A percentile compares a stretch with the other conserved stretches of the same genome.
Conservation (phyloP, 2,888 invertebrate genomes). For the Orthonychiurus folsomi region DNA sequence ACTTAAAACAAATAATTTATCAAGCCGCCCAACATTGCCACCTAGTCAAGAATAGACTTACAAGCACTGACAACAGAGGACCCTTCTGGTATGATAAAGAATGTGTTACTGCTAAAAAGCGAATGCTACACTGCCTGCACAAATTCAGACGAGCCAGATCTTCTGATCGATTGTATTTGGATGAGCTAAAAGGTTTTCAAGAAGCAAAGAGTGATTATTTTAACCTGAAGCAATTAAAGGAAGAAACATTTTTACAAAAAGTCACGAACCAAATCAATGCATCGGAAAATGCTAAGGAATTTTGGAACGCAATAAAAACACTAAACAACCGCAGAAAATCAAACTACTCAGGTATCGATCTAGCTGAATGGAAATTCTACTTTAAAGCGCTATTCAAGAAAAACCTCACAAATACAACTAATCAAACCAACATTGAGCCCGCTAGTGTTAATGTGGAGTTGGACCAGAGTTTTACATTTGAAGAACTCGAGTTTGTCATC, state of each 20-base stretch:
- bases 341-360: background rate
- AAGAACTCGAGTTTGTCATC: background rate
- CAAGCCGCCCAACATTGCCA: no score
- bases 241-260: background rate
- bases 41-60: background rate
- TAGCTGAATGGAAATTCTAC: background rate
- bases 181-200: background rate
- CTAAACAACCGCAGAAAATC: background rate
- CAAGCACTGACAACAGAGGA: background rate
- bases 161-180: background rate
- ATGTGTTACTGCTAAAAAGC: background rate
- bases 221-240: background rate
- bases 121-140: background rate
- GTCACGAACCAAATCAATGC: background rate
- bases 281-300: background rate
- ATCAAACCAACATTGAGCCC: background rate
- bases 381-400: background rate
- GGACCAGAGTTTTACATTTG: background rate
- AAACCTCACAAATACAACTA: background rate
- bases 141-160: background rate
- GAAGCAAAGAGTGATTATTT: background rate
- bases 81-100: background rate
- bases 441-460: background rate
- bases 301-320: background rate
- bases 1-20: no score